These are phyloP conservation scores for Notamacropus eugenii DNA, from an alignment of 2,797 vertebrate species.

Conservation along the genomic window DNA sequence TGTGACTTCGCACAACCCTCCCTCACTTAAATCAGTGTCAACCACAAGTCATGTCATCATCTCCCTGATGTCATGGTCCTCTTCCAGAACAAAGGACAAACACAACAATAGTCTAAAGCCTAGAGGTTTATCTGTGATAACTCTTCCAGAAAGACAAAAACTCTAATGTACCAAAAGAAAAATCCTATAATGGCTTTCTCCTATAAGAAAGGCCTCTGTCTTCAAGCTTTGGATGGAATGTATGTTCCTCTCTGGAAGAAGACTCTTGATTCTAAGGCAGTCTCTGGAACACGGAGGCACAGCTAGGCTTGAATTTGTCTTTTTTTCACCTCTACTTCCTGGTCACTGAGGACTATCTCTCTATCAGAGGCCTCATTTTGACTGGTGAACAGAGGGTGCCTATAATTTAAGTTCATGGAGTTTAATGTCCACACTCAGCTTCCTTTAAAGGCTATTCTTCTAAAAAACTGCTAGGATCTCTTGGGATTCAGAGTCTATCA, in stretches of 20 bases:
- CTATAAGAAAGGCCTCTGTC: neutral
- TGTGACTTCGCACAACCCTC: no score
- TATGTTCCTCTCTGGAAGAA: neutral
- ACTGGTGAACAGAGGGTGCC: neutral
- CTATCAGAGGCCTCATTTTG: neutral
- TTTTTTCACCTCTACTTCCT: neutral
- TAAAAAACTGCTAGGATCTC: neutral
- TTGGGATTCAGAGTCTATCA: neutral
- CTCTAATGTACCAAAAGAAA: neutral
- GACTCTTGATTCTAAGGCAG: neutral
- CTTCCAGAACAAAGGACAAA: no score
- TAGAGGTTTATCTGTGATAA: neutral
- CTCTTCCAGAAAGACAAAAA: neutral
- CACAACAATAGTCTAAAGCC: neutral
- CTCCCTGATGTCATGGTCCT: no score
- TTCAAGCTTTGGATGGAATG: neutral
- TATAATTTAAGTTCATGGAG: neutral
- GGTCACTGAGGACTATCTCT: neutral
- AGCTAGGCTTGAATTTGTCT: neutral
- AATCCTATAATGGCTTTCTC: neutral
- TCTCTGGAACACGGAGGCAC: neutral
- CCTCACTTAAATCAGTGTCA: no score
- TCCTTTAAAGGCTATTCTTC: neutral
- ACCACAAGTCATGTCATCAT: no score
- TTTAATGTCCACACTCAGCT: neutral